Evolutionary conservation across 2,113 vertebrate species (phyloP).

Genomic region (Suncus etruscus): DNA sequence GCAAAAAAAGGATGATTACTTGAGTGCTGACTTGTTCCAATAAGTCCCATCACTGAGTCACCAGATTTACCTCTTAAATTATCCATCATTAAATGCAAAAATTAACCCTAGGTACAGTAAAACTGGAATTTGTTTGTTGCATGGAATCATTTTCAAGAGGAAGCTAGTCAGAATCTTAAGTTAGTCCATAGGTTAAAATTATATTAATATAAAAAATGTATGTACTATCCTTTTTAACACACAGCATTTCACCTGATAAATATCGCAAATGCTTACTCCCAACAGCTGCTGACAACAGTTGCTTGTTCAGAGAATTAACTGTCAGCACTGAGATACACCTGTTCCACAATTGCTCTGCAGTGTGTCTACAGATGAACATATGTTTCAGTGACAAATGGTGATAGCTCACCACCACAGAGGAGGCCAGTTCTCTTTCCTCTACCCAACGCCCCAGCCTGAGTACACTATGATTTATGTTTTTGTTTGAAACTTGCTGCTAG

Average conservation of each 20-base stretch:
- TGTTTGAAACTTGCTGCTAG: constrained; percentile 80
- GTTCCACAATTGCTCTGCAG: constrained; percentile 78
- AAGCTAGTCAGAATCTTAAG: constrained; percentile 7
- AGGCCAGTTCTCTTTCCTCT: neutral
- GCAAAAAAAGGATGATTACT: neutral
- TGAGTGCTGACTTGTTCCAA: neutral
- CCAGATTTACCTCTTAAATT: neutral
- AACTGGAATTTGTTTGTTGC: neutral
- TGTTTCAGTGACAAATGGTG: constrained; percentile 78
- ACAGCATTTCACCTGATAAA: constrained; percentile 41
- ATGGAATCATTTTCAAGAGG: neutral
- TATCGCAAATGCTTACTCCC: constrained; percentile 56
- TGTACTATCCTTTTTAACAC: neutral
- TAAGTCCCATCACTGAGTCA: neutral
- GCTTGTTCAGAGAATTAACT: constrained; percentile 82
- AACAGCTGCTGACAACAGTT: constrained; percentile 79
- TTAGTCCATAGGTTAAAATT: constrained; percentile 34
- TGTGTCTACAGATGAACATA: constrained; percentile 74
- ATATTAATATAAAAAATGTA: neutral
- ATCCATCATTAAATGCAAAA: neutral
- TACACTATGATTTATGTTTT: neutral
- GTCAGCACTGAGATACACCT: constrained; percentile 83
- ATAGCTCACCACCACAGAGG: constrained; percentile 15
- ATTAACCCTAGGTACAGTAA: neutral
- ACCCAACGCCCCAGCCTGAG: constrained; percentile 2